These are phyloP conservation scores for Tipula helvola DNA, from an alignment of 2,888 invertebrate species.

Conservation along the genomic window DNA sequence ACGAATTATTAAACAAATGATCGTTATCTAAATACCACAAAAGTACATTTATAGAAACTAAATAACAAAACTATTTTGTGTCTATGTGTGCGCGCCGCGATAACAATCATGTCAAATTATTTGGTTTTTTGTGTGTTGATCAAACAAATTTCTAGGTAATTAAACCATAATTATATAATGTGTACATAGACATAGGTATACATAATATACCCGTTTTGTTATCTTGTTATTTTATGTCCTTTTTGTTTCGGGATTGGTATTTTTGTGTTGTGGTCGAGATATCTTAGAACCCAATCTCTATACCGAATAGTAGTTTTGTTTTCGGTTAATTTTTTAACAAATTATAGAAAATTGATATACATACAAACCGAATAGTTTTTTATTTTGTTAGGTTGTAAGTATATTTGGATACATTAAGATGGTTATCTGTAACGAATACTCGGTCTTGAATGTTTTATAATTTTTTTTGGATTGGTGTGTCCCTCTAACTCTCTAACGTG, in stretches of 20 bases:
- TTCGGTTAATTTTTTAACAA: not conserved
- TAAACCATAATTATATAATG: not conserved
- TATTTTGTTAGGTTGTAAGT: not conserved
- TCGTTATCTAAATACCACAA: not conserved
- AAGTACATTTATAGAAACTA: not conserved
- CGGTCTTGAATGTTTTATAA: not conserved
- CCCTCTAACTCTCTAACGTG: not conserved
- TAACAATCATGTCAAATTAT: slow-evolving; percentile 4
- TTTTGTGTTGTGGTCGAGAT: not conserved
- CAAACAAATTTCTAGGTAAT: not conserved
- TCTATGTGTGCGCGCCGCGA: not conserved
- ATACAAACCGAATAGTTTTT: not conserved
- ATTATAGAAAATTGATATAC: not conserved
- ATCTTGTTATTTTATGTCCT: not conserved
- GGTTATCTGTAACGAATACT: not conserved
- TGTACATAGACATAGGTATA: not conserved
- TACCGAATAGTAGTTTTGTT: not conserved
- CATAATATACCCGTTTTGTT: not conserved
- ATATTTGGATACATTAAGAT: not conserved
- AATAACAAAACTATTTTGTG: not conserved
- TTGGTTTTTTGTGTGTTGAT: not conserved
- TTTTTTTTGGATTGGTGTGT: not conserved
- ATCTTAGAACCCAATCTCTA: not conserved
- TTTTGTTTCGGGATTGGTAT: not conserved
- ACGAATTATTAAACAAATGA: not conserved